Evolutionary conservation across 23 tunicate genomes (phyloP), one percentile per base, ranked within the genome.

Genomic region (Trididemnum clinides): DNA sequence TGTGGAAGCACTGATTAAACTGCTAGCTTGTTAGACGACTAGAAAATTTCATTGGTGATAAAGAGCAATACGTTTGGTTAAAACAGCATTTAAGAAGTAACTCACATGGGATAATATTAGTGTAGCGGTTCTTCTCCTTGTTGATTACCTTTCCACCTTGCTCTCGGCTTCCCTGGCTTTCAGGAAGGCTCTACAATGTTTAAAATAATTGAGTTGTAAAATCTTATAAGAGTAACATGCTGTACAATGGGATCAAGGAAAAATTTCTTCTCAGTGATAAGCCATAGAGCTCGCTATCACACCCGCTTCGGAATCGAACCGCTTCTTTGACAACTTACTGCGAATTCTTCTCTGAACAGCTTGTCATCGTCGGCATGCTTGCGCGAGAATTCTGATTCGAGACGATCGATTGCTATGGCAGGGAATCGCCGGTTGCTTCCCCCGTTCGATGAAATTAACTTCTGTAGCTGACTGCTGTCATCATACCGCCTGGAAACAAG

Each of bases 71-170:
- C n/a, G n/a, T n/a, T n/a, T n/a, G n/a, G n/a, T n/a, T n/a, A n/a
- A n/a, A n/a, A n/a, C n/a, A n/a, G n/a, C n/a, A n/a, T n/a, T n/a
- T n/a, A 59, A 3, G 34, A 76, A 18, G 34, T 4, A 36, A 34
- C 88, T 89, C 76, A 94, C 98, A 94, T 62, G 98, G 98, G 0
- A 89, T 62, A 37, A 94, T 82, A 35, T 94, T 94, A 25, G 93
- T 94, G 88, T 94, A 94, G 33, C 98, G 71, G 63, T 94, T 94
- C 82, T 94, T 94, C 20, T 94, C 93, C 72, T 89, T 94, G 62
- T 94, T 94, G 75, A 77, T 69, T 26, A 73, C 63, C 66, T 91
- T 85, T 20, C 88, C 90, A 2, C 98, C 98, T 5, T 88, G 83
- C 64, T 85, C 89, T n/a, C 87, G 72, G 12, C 80, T 49, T 32